Evolutionary conservation across 2,888 invertebrate genomes (phyloP), one percentile per base, ranked within the genome.

Genomic region (Andrena bucephala): DNA sequence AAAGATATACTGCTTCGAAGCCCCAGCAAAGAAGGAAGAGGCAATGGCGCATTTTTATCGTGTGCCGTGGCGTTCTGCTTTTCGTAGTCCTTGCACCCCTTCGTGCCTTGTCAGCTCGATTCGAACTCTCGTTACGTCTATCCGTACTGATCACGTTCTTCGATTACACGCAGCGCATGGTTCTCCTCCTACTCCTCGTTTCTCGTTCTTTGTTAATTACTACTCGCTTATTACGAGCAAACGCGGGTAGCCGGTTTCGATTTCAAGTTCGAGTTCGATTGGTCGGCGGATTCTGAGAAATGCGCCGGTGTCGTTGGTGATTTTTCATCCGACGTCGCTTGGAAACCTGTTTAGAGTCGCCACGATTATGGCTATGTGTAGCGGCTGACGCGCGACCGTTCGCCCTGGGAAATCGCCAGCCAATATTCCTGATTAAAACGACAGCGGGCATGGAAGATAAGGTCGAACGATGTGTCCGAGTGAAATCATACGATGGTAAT

Each of bases 261-360:
- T 87, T 83, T 87, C 86, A 86, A 84, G 81, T 86, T 84, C 88
- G 80, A 86, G 84, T 83, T 87, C 82, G 85, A 85, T 86, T 67
- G 65, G 48, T 36, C n/a, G 67, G 50, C 60, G 31, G 50, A 70
- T 83, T 86, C 82, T 78, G 63, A 78, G 88, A 88, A 88, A 76
- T 65, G n/a, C 65, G 70, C 50, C 63, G 16, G 65, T 81, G 66
- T 84, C 77, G 68, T 68, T 20, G 36, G 57, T 59, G 59, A 86
- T 79, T 88, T 88, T 87, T 81, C 83, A 80, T 31, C 52, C 54
- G 42, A 50, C 16, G 33, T 36, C 63, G 27, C 74, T 68, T 77
- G 75, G 66, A 73, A 87, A 88, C 87, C 87, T 83, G 88, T 87
- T 88, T 65, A 75, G 62, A 75, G 75, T 24, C 29, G 27, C 31